phyloP scores from a whole-genome alignment of 2,888 invertebrate species.

The Drosophila greeni region DNA sequence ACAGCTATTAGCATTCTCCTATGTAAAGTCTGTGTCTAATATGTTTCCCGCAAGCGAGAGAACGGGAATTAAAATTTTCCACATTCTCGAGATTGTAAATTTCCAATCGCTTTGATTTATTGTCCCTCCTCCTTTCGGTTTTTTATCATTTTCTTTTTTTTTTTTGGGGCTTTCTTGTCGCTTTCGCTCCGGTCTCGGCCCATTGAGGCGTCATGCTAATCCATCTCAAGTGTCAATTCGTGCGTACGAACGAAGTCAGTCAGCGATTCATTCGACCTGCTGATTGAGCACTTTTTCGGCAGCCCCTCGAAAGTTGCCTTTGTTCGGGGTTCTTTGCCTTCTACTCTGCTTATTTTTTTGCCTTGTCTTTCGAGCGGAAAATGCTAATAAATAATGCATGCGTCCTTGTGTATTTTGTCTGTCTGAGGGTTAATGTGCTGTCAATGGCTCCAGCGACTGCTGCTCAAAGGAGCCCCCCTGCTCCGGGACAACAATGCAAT shows the following conservation, averaged over 20 bases:
- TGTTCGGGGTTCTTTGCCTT: conserved; percentile 27
- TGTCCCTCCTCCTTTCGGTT: conserved; percentile 6
- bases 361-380: conserved; percentile 49
- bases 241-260: conserved; percentile 60
- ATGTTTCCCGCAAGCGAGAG: neutral
- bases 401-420: conserved; percentile 60
- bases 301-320: conserved; percentile 37
- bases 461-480: conserved; percentile 1
- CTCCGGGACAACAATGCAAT: conserved; percentile 56
- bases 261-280: conserved; percentile 62
- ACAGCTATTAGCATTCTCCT: neutral
- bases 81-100: conserved; percentile 23
- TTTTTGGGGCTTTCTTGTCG: conserved; percentile 1
- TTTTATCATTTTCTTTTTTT: neutral
- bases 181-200: conserved; percentile 16
- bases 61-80: conserved; percentile 17
- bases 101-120: conserved; percentile 39
- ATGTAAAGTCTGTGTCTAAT: conserved; percentile 5
- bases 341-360: neutral
- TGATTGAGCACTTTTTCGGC: conserved; percentile 66
- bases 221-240: conserved; percentile 73
- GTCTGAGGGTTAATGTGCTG: conserved; percentile 62
- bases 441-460: conserved; percentile 45
- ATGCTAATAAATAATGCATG: conserved; percentile 70
- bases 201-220: conserved; percentile 56